Evolutionary conservation across 2,797 vertebrate genomes (phyloP), one percentile per base, ranked within the genome.

Genomic region (Danio aesculapii): DNA sequence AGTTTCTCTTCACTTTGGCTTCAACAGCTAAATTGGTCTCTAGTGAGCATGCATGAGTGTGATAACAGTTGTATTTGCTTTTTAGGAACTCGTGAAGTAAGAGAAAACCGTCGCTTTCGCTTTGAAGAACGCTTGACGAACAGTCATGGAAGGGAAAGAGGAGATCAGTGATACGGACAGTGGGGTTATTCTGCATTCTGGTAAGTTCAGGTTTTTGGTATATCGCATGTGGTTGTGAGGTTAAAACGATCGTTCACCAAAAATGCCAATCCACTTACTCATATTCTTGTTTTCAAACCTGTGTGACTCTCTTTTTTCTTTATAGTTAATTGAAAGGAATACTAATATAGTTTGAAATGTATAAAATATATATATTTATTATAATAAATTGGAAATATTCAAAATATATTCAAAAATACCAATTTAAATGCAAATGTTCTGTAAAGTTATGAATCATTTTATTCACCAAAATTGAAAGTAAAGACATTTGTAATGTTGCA

Each of bases 131-230:
- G 82, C 62, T 82, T 4, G 9, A 86, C 57, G 77, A 61, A 67
- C 85, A 61, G 67, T 85, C 86, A 97, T 96, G 96, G 96, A 96
- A 79, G 91, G 85, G 59, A 96, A 93, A 81, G 96, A 96, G 70
- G 96, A 97, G 86, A 91, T 92, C 90, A 97, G 96, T 44, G 95
- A 97, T 91, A 94, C 94, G 0, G 96, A 97, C 91, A 97, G 96
- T 0, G 96, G 96, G 53, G 94, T 97, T 90, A 96, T 97, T 87
- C 93, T 97, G 76, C 95, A 97, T 86, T 97, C 96, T 84, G 95
- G 96, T 97, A 92, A 85, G 88, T 50, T 21, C 46, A 53, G 30
- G 1, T 30, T 30, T 30, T 30, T 30, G 30, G 1, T 21, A 58
- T 41, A 8, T 64, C 16, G 41, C 8, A 49, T 46, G 17, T 21